These are phyloP conservation scores for Cirrhinus molitorella DNA, from an alignment of 2,797 vertebrate species.

Conservation along the genomic window DNA sequence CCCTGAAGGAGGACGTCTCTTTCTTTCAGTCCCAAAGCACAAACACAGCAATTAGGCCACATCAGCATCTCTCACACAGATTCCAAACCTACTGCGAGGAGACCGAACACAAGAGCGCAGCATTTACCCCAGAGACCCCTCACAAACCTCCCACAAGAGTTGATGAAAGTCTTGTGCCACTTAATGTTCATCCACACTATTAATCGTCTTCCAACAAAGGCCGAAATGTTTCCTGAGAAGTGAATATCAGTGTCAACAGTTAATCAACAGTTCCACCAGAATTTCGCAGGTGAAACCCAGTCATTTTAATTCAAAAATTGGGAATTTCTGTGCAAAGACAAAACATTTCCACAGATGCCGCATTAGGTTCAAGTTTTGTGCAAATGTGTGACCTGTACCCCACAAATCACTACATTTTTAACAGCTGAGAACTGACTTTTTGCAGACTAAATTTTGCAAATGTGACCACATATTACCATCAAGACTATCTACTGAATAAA, in stretches of 20 bases:
- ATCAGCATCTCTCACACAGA: slow-evolving; percentile 58
- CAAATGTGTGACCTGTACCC: neutral
- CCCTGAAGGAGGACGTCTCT: slow-evolving; percentile 44
- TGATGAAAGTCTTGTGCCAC: neutral
- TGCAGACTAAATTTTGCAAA: neutral
- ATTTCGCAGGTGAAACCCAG: neutral
- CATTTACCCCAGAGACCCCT: slow-evolving; percentile 33
- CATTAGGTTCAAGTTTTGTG: neutral
- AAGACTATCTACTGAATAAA: too few species aligned
- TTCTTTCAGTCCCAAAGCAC: slow-evolving; percentile 51
- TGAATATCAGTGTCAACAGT: neutral
- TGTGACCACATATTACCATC: neutral
- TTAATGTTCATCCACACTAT: neutral
- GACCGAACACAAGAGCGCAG: slow-evolving; percentile 30
- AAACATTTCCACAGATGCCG: neutral
- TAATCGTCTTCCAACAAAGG: neutral
- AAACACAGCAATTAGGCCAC: slow-evolving; percentile 64
- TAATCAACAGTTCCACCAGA: neutral
- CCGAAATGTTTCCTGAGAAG: neutral
- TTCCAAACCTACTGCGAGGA: slow-evolving; percentile 37
- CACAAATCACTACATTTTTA: neutral
- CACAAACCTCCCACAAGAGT: slow-evolving; percentile 13
- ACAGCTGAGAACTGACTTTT: neutral
- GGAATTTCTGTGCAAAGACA: neutral
- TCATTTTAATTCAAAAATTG: neutral